These are phyloP conservation scores for Fistularia commersonii DNA, from an alignment of 2,797 vertebrate species.

Conservation along the genomic window DNA sequence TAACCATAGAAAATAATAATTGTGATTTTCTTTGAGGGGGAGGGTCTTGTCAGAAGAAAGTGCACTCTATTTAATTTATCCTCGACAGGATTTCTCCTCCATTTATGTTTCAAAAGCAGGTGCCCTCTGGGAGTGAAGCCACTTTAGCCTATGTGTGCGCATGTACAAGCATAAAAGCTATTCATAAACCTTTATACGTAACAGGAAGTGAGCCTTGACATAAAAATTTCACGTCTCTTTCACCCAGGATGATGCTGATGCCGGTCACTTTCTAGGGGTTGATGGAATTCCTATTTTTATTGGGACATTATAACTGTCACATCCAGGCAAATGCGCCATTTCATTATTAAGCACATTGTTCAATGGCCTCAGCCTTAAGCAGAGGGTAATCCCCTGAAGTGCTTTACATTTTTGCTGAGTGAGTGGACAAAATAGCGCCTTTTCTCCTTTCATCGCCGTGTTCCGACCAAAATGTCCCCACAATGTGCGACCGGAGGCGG, in stretches of 20 bases:
- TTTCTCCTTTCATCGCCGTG: slow-evolving; percentile 17
- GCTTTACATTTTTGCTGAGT: slow-evolving; percentile 46
- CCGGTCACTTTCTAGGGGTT: slow-evolving; percentile 11
- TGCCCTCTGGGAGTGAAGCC: not conserved
- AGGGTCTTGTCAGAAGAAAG: too few relatives aligned
- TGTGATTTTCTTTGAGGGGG: too few relatives aligned
- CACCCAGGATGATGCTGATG: slow-evolving; percentile 4
- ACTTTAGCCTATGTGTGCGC: not conserved
- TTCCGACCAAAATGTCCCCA: slow-evolving; percentile 42
- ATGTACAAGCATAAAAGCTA: slow-evolving; percentile 13
- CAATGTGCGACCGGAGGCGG: slow-evolving; percentile 35
- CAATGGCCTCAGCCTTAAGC: slow-evolving; percentile 30
- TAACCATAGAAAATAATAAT: too few relatives aligned
- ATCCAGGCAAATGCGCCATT: slow-evolving; percentile 32
- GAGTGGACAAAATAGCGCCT: slow-evolving; percentile 19
- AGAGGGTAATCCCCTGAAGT: slow-evolving; percentile 35
- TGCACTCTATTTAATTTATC: too few relatives aligned
- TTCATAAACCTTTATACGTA: slow-evolving; percentile 39
- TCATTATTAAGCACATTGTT: slow-evolving; percentile 48
- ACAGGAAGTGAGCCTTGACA: slow-evolving; percentile 20
- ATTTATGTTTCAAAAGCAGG: not conserved
- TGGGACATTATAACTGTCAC: slow-evolving; percentile 35
- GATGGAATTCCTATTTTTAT: slow-evolving; percentile 33
- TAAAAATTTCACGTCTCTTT: slow-evolving; percentile 19
- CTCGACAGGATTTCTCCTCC: not conserved